Evolutionary conservation across 2,113 vertebrate genomes (phyloP).

Genomic region (Sterrhoptilus dennistouni): DNA sequence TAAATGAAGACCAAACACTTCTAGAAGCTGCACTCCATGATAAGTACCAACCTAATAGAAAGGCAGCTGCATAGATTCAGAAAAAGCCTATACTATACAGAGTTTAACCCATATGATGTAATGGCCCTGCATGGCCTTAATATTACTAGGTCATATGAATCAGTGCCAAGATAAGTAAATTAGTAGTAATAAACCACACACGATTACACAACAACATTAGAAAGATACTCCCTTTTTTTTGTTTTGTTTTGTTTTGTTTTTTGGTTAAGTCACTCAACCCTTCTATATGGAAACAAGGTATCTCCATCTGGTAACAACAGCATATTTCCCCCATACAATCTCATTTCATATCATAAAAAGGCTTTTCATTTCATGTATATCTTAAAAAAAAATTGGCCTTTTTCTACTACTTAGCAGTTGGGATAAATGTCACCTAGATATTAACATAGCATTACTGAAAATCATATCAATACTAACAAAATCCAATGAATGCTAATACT

Average conservation of each 20-base stretch:
- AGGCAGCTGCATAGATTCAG: neutral
- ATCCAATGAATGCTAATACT: neutral
- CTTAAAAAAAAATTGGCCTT: neutral
- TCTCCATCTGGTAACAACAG: neutral
- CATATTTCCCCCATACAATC: neutral
- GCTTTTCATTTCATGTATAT: neutral
- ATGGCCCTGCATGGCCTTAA: neutral
- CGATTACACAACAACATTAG: neutral
- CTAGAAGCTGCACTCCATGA: neutral
- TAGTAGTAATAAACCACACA: neutral
- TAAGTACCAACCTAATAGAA: neutral
- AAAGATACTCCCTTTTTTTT: neutral
- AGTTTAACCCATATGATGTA: neutral
- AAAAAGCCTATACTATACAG: neutral
- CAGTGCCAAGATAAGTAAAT: neutral
- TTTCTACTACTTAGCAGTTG: neutral
- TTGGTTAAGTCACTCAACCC: neutral
- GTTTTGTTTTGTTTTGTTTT: neutral
- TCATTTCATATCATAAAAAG: neutral
- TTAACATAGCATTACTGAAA: neutral
- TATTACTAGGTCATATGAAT: neutral
- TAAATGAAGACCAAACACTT: neutral
- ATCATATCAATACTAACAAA: conserved; percentile 1
- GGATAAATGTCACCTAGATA: neutral
- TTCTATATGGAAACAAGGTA: neutral